Evolutionary conservation across 2,113 vertebrate species (phyloP), one percentile per base, ranked within the genome.

Genomic region (Sinosuthora webbiana): DNA sequence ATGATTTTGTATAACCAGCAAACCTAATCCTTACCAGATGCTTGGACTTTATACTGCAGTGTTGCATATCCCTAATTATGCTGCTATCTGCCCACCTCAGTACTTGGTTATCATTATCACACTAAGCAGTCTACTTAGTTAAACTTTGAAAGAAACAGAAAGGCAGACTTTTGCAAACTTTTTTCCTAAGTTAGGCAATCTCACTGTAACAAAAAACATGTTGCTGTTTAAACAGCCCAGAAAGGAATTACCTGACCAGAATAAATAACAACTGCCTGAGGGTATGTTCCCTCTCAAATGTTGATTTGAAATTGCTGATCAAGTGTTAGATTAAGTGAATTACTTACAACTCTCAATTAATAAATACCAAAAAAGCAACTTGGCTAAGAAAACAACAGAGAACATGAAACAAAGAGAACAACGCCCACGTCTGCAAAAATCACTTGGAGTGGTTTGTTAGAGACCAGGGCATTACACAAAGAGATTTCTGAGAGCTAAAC

Each of bases 261-360:
- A 97, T 95, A 96, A 93, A 64, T 94, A 96, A 81, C 83, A 90
- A 84, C 42, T 87, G 90, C 93, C 92, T 75, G 41, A 81, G 88
- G 95, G 53, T 71, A 92, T 45, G 76, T 92, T 96, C 85, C 88
- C 22, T 90, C 92, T 68, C 52, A 64, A 81, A 81, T 16, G 68
- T 70, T 78, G 83, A 75, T 90, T 74, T 78, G 31, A 96, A 94
- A 90, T 78, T 90, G 79, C 95, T 97, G 94, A 96, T 94, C 76
- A 68, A 95, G 73, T 68, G 86, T 53, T 87, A 95, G 96, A 97
- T 96, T 96, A 95, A 94, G 71, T 78, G 53, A 86, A 78, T 89
- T 71, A 89, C 74, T 95, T 95, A 93, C 86, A 83, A 81, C 56
- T 94, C 83, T 90, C 85, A 94, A 96, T 94, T 97, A 97, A 95